Conservation (phyloP, 2,888 invertebrate species). For the Macrophya annulata region DNA sequence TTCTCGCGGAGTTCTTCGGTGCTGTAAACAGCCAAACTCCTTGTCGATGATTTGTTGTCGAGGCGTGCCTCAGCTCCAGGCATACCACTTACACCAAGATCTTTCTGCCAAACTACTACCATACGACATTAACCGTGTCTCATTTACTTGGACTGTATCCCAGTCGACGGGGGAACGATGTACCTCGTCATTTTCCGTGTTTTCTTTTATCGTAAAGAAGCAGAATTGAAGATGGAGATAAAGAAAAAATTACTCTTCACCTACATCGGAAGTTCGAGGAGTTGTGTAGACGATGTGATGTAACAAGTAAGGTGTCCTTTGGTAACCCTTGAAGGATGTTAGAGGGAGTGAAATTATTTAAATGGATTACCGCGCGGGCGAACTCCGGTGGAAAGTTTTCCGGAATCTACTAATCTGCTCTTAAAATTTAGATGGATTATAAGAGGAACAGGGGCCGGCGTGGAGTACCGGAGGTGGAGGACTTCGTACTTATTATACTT, state of each 20-base stretch:
- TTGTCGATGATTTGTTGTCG: slow-evolving; percentile 75
- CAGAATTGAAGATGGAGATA: background rate
- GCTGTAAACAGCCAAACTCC: slow-evolving; percentile 54
- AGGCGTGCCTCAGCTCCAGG: slow-evolving; percentile 67
- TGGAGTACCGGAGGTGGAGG: slow-evolving; percentile 59
- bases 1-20: slow-evolving; percentile 42
- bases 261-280: background rate
- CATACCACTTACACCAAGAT: slow-evolving; percentile 22
- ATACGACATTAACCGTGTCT: background rate
- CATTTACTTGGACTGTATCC: background rate
- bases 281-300: slow-evolving; percentile 9
- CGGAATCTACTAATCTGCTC: slow-evolving; percentile 74
- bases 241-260: background rate
- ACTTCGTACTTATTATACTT: slow-evolving; percentile 73
- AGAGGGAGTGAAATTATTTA: slow-evolving; percentile 76
- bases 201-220: background rate
- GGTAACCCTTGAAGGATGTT: slow-evolving; percentile 65
- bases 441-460: slow-evolving; percentile 65
- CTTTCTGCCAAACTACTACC: slow-evolving; percentile 15
- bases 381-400: slow-evolving; percentile 71
- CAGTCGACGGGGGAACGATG: background rate
- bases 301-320: background rate
- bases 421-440: slow-evolving; percentile 79
- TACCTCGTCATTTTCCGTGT: background rate
- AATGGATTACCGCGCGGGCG: slow-evolving; percentile 75